Evolutionary conservation across 1,140 invertebrate genomes (phyloP), one percentile per base, ranked within the genome.

Genomic region (Scaptodrosophila lebanonensis): DNA sequence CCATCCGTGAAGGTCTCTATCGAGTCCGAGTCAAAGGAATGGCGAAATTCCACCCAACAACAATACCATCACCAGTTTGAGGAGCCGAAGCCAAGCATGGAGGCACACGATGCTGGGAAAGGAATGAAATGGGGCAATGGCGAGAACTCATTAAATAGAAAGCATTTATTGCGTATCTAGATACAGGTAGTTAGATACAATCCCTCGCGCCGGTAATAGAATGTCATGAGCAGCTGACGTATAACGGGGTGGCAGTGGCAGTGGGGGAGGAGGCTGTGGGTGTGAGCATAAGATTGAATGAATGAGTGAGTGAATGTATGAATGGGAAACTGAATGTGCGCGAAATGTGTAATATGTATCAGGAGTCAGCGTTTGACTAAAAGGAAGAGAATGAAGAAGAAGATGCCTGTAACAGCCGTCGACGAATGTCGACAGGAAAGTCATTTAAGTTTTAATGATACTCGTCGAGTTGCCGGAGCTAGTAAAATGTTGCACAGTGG

Each of bases 401-500:
- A 50, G 48, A 20, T 68, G 22, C 58, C 36, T 73, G 49, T 53
- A 52, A 75, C 52, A 57, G 48, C 57, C 63, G 44, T 44, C 58
- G 27, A 11, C 20, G 35, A 11, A 51, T 50, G 60, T 62, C 71
- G 53, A 63, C 71, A 79, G 73, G 73, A 79, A 75, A 69, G 76
- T 79, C 75, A 79, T 79, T 79, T 66, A 79, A 79, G 75, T 79
- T 82, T 82, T 79, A 79, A 79, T 79, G 75, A 79, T 79, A 65
- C n/a, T n/a, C n/a, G n/a, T n/a, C n/a, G 75, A 79, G 75, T 82
- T 79, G 63, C 50, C 32, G 3, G 9, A 5, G 22, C 22, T 8
- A 25, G 52, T 50, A 22, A 15, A 45, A 29, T 39, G 30, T 13
- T 12, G 22, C 7, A 29, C 11, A 29, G 11, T 9, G n/a, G 30